phyloP scores from a whole-genome alignment of 2,113 vertebrate species.

The Lophochroa leadbeateri region DNA sequence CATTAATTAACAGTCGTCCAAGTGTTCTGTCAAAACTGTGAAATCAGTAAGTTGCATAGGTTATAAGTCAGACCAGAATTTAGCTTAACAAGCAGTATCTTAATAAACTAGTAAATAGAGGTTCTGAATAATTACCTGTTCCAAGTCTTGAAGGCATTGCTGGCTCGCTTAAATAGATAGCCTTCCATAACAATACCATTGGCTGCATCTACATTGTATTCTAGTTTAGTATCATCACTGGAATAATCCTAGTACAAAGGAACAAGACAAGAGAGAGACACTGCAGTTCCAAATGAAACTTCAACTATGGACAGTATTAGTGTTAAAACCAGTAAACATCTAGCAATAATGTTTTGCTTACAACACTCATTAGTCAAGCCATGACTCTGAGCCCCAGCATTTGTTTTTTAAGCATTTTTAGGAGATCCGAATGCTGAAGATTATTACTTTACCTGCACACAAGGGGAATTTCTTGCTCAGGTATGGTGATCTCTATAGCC shows the following conservation, averaged over 20 bases:
- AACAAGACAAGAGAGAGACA: conserved; percentile 17
- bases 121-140: conserved; percentile 85
- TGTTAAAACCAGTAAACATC: not conserved
- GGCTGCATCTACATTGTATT: conserved; percentile 94
- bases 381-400: not conserved
- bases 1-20: not conserved
- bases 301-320: not conserved
- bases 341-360: not conserved
- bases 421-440: not conserved
- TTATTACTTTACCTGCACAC: not conserved
- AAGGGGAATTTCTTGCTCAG: not conserved
- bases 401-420: not conserved
- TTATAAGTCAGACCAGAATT: not conserved
- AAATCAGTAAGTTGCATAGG: not conserved
- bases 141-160: conserved; percentile 99
- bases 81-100: not conserved
- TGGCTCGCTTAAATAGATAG: conserved; percentile 97
- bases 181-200: conserved; percentile 98
- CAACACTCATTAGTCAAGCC: not conserved
- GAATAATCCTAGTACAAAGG: conserved; percentile 87
- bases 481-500: not conserved
- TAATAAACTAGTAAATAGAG: not conserved
- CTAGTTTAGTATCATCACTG: conserved; percentile 92
- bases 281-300: not conserved
- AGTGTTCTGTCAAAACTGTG: not conserved